Base-by-base conservation (phyloP, 2,888 invertebrate species). In the Dorcus parallelipipedus region DNA sequence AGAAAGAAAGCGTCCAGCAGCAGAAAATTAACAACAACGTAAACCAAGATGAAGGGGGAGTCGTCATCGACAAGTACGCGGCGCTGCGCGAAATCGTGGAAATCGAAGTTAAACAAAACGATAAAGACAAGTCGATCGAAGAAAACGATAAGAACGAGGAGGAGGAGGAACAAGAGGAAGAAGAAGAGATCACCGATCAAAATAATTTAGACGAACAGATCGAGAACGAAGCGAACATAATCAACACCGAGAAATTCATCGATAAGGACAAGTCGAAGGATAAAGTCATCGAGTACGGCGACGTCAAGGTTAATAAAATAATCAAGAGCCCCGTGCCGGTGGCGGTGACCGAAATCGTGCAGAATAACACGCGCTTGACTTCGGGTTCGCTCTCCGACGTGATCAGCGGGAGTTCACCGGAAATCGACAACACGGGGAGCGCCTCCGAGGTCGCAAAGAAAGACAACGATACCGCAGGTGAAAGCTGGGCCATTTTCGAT, bases 1-100 rank as follows among this genome's bases (percentile, higher is more conserved):
- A 54, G 64, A 70, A 49, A 14, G 45, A 48, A 42, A 10, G 17
- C 5, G 39, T 50, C 43, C 38, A 42, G 49, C 9, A 33, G 1
- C 26, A 33, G 1, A 59, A 55, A 9, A 49, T 52, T 48, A 58
- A 58, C 20, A 51, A 39, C 7, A 52, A 23, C 9, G 47, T 49
- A 10, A 43, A 41, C 7, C 17, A 17, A 26, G 50, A n/a, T n/a
- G n/a, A n/a, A 81, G 14, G 51, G 17, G 4, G n/a, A n/a, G 79
- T 79, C 54, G 79, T 81, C n/a, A 82, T 82, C 64, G 92, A 92
- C 76, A 86, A 87, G 68, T 93, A 93, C 73, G 93, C 93, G 0
- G 93, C 93, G 0, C 76, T 93, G 51, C 81, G 93, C 0, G 92
- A 92, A 71, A 90, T 90, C 40, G 87, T 85, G 0, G 86, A 87